Conservation (phyloP, 2,888 invertebrate genomes). For the Pseudococcus longispinus region DNA sequence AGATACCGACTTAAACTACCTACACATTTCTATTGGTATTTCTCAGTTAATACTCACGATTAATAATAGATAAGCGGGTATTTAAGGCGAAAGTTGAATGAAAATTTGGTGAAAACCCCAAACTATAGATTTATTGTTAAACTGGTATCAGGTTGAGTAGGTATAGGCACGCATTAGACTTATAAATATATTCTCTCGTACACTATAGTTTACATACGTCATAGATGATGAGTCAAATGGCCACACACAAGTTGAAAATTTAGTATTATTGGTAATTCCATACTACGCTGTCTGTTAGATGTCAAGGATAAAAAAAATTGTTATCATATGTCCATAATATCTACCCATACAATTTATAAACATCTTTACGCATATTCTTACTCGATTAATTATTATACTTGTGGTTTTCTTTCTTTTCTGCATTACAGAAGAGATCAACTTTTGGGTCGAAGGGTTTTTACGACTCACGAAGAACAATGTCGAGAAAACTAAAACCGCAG, state of each 20-base stretch:
- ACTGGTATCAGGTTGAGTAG: neutral
- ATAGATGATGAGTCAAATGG: neutral
- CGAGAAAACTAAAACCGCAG: slow-evolving; percentile 59
- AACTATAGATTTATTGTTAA: neutral
- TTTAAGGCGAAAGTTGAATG: neutral
- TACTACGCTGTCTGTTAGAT: neutral
- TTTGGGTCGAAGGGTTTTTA: slow-evolving; percentile 60
- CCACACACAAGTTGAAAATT: neutral
- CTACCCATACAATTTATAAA: neutral
- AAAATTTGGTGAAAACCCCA: neutral
- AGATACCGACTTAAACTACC: no score
- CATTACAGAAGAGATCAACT: slow-evolving; percentile 59
- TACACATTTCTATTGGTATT: no score
- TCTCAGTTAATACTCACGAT: no score
- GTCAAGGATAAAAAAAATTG: neutral
- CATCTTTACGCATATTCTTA: no score
- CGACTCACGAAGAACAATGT: slow-evolving; percentile 60
- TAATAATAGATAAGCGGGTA: no score
- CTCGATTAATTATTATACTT: neutral
- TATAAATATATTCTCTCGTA: neutral
- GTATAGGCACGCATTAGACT: neutral
- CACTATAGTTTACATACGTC: neutral
- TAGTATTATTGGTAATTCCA: neutral
- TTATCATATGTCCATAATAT: neutral
- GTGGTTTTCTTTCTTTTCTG: neutral